Conservation (phyloP, 2,888 invertebrate species). For the Scaptomyza flava region DNA sequence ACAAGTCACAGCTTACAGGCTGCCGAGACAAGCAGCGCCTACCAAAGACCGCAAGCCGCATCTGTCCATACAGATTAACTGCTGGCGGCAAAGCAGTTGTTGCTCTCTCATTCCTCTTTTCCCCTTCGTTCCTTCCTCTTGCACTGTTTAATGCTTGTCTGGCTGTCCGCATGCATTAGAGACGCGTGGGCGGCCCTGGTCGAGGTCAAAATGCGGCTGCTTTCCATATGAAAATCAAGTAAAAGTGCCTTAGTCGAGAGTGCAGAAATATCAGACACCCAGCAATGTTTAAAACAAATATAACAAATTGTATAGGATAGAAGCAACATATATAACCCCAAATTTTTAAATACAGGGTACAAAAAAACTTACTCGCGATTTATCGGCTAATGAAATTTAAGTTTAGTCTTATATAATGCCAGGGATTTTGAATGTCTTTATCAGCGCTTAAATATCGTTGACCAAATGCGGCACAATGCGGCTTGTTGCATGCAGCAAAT, state of each 20-base stretch:
- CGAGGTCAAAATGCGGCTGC: constrained; percentile 44
- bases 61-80: constrained; percentile 59
- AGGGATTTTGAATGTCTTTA: constrained; percentile 51
- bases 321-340: no score
- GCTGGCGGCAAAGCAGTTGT: constrained; percentile 6
- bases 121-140: not conserved
- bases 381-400: constrained; percentile 50
- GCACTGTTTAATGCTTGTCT: constrained; percentile 6
- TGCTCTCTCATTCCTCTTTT: not conserved
- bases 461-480: constrained; percentile 52
- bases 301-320: no score
- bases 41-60: constrained; percentile 38
- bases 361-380: constrained; percentile 18
- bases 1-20: not conserved
- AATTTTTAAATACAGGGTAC: not conserved
- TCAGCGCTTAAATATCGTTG: constrained; percentile 42
- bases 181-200: constrained; percentile 30
- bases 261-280: not conserved
- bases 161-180: constrained; percentile 23
- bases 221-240: constrained; percentile 11
- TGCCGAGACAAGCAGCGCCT: not conserved
- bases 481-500: constrained; percentile 39
- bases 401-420: constrained; percentile 42
- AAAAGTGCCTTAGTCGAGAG: not conserved
- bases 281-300: not conserved